Base-by-base conservation (phyloP, 1,140 invertebrate species). In the Stratiolaelaps scimitus region DNA sequence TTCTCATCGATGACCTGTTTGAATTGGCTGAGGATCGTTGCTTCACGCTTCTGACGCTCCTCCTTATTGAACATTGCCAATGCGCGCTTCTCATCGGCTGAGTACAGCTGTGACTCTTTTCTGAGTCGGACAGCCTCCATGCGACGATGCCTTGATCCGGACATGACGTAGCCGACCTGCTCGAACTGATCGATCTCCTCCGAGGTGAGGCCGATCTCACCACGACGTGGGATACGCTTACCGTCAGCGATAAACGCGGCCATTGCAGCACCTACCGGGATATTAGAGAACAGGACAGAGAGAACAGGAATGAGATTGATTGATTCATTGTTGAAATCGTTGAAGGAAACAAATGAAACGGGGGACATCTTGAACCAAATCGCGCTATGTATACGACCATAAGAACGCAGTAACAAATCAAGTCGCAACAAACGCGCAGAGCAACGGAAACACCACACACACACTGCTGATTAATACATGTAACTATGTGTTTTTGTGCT, bases 21-120 rank as follows among this genome's bases (percentile, higher is more conserved):
- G 75, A 98, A 96, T 75, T 98, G 93, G 60, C 88, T 84, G 28
- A 98, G 80, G 73, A 98, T 97, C 72, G 91, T 87, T 74, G 89
- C 91, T 78, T 99, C 95, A 64, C 93, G 79, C 75, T 98, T 98
- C 69, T 88, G 83, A 69, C 94, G 79, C 78, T 98, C 93, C 78
- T 98, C 94, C 77, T 94, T 92, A 75, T 92, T 96, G 75, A 99
- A 98, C 83, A 93, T 94, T 1, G 90, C 92, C 64, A 99, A 78
- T 7, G 94, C 92, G 70, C 95, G 80, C 75, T 99, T 98, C 76
- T 99, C 96, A 78, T 99, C 96, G 2, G 95, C 96, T 23, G 92
- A 95, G 80, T 98, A 97, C 75, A 99, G 94, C 79, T 98, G 92
- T 80, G 98, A 98, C 79, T 99, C 96, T 75, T 99, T 99, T 70